Percentiles rank a stretch among this genome's conserved stretches.
Evolutionary conservation across 2,113 vertebrate genomes (phyloP).

Genomic region (Varanus komodoensis): DNA sequence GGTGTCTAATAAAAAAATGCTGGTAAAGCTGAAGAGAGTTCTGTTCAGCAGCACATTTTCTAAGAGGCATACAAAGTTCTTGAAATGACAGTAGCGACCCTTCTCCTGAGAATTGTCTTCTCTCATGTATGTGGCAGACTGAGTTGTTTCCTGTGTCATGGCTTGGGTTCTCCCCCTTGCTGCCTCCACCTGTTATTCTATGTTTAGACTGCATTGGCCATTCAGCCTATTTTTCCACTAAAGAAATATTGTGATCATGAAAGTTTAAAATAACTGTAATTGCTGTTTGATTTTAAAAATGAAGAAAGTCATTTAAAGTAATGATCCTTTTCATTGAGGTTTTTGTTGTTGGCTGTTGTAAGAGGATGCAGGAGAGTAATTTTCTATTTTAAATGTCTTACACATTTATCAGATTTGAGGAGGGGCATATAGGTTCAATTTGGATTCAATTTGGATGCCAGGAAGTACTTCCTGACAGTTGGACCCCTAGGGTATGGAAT

Average conservation of each 20-base stretch:
- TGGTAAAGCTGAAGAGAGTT: neutral
- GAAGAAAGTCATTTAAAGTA: neutral
- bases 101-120: conserved; percentile 16
- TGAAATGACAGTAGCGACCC: conserved; percentile 12
- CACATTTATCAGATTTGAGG: conserved; percentile 23
- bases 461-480: too few species aligned
- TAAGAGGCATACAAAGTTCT: neutral
- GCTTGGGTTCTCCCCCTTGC: neutral
- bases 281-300: conserved; percentile 13
- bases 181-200: neutral
- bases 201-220: neutral
- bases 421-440: too few species aligned
- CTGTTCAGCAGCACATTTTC: neutral
- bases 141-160: neutral
- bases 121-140: neutral
- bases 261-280: conserved; percentile 30
- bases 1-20: neutral
- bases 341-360: conserved; percentile 36
- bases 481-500: too few species aligned
- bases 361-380: neutral
- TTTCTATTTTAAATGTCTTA: conserved; percentile 30
- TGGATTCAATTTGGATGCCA: too few species aligned
- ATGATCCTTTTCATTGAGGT: neutral
- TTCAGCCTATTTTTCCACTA: neutral
- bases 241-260: conserved; percentile 9